A percentile compares a stretch with the other conserved stretches of the same genome.
These are phyloP conservation scores for Aphelenchoides avenae DNA, from an alignment of 1,140 invertebrate genomes.

Conservation along the genomic window DNA sequence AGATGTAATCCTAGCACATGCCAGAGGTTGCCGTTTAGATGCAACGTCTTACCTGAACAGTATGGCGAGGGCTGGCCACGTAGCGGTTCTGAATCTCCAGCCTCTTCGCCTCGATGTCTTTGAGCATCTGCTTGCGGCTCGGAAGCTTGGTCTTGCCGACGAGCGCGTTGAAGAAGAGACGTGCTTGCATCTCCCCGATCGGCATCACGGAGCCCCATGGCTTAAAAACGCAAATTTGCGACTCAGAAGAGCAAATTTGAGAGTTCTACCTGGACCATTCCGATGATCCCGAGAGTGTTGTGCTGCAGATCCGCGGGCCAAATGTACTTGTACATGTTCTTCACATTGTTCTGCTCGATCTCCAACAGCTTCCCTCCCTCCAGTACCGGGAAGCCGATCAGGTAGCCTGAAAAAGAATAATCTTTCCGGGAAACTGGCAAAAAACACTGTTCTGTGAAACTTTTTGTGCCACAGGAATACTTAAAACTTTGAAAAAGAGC, in stretches of 20 bases:
- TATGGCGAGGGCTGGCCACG: conserved; percentile 22
- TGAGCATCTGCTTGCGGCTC: conserved; percentile 8
- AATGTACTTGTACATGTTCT: conserved; percentile 62
- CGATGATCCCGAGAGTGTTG: conserved; percentile 62
- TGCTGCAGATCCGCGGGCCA: conserved; percentile 61
- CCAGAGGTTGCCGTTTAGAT: too few relatives aligned
- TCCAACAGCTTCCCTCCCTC: conserved; percentile 31
- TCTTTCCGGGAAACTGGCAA: too few relatives aligned
- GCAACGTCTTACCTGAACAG: conserved; percentile 27
- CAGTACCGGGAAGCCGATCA: conserved; percentile 53
- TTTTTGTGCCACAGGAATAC: too few relatives aligned
- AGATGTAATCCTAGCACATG: too few relatives aligned
- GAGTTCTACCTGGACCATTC: conserved; percentile 60
- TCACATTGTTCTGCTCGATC: conserved; percentile 57
- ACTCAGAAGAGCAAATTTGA: neutral
- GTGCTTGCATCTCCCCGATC: conserved; percentile 63
- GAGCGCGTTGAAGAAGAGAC: conserved; percentile 31
- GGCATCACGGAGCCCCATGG: conserved; percentile 63
- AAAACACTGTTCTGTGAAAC: too few relatives aligned
- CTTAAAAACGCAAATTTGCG: conserved; percentile 25
- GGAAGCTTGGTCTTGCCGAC: conserved; percentile 29
- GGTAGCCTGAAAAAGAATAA: too few relatives aligned
- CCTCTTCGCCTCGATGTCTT: conserved; percentile 5
- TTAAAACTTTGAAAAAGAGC: neutral
- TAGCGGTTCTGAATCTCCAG: conserved; percentile 16